phyloP scores from a whole-genome alignment of 2,888 invertebrate genomes.

The Stramonita haemastoma region DNA sequence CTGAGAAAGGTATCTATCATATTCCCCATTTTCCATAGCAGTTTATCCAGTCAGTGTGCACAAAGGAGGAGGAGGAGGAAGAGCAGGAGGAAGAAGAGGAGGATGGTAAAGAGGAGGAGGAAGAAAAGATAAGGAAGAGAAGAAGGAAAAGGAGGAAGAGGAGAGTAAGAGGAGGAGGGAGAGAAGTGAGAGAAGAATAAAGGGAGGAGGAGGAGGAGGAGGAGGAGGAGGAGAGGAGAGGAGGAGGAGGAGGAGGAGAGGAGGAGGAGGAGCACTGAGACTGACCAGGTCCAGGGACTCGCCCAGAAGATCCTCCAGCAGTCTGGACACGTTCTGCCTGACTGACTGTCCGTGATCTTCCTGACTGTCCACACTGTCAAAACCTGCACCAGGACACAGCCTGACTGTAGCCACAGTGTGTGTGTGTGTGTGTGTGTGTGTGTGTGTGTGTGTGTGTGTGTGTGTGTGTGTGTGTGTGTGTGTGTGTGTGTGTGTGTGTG shows the following conservation, averaged over 20 bases:
- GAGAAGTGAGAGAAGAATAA: background rate
- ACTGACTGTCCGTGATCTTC: constrained; percentile 62
- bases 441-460: too few species aligned
- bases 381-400: constrained; percentile 53
- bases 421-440: too few species aligned
- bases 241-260: background rate
- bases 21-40: too few species aligned
- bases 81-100: too few species aligned
- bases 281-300: constrained; percentile 67
- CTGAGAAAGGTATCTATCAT: too few species aligned
- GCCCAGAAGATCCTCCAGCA: constrained; percentile 67
- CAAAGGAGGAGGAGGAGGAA: background rate
- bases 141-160: background rate
- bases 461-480: too few species aligned
- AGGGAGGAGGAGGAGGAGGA: background rate
- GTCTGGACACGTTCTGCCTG: constrained; percentile 62
- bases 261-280: background rate
- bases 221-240: background rate
- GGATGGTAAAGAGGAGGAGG: background rate
- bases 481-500: too few species aligned
- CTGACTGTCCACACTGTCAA: constrained; percentile 57
- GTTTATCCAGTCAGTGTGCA: background rate
- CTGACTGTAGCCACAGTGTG: too few species aligned
- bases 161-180: background rate
- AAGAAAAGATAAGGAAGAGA: background rate